Evolutionary conservation across 2,888 invertebrate genomes (phyloP).

Genomic region (Dusona sp.): DNA sequence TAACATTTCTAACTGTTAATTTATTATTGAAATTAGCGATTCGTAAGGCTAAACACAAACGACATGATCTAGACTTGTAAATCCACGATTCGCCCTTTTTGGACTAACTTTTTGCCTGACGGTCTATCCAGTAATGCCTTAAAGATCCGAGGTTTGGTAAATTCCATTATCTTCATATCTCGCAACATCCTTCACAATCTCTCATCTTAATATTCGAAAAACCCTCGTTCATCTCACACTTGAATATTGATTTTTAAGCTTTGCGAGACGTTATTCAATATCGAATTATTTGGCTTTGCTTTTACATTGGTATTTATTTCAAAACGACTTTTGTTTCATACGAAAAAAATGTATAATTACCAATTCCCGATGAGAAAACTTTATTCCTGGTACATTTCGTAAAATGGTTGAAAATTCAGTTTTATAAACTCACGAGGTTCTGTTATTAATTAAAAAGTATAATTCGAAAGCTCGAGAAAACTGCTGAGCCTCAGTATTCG

Average conservation of each 20-base stretch:
- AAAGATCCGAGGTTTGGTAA: background rate
- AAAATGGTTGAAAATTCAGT: background rate
- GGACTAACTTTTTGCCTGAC: no score
- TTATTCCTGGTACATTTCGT: background rate
- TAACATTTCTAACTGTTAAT: no score
- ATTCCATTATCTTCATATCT: background rate
- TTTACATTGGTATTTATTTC: background rate
- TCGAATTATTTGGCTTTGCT: background rate
- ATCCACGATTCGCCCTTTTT: no score
- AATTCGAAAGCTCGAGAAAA: background rate
- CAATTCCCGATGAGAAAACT: background rate
- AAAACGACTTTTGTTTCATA: background rate
- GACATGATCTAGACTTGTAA: no score
- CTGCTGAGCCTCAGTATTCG: background rate
- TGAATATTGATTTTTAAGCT: background rate
- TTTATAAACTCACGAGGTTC: background rate
- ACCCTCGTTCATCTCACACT: background rate
- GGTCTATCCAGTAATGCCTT: no score
- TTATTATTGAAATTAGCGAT: no score
- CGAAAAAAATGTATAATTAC: background rate
- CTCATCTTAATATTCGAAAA: background rate
- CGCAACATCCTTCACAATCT: background rate
- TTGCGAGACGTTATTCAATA: background rate
- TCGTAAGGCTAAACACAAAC: no score
- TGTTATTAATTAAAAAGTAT: background rate